These are phyloP conservation scores for Brachypteracias leptosomus DNA, from an alignment of 2,113 vertebrate species.

Conservation along the genomic window DNA sequence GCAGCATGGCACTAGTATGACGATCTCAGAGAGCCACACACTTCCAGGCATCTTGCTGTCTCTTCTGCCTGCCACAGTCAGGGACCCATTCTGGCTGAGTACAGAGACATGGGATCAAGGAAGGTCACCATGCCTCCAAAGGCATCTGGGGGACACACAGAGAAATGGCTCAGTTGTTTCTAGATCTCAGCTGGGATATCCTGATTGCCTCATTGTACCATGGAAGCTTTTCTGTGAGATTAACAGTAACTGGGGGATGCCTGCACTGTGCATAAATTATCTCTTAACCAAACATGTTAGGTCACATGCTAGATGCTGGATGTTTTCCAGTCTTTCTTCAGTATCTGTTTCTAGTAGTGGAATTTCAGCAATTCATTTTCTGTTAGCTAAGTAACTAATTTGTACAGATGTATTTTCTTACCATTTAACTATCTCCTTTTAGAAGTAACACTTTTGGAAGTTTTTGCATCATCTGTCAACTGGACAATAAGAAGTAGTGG, in stretches of 20 bases:
- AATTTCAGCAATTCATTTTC: not conserved
- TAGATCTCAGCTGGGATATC: not conserved
- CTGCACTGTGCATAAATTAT: not conserved
- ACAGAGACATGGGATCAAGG: not conserved
- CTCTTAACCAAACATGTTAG: not conserved
- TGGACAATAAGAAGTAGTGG: not conserved
- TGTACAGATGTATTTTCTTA: not conserved
- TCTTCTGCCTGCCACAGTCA: not conserved
- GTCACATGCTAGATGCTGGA: not conserved
- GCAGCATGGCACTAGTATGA: not conserved
- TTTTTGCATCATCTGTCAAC: not conserved
- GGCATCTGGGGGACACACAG: fast-evolving
- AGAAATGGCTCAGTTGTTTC: not conserved
- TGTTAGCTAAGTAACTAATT: no score
- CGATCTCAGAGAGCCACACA: not conserved
- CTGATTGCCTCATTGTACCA: not conserved
- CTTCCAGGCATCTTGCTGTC: not conserved
- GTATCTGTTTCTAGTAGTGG: not conserved
- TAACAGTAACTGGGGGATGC: not conserved
- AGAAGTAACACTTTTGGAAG: not conserved
- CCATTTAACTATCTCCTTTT: not conserved
- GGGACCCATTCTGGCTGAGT: not conserved
- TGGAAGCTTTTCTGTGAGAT: not conserved
- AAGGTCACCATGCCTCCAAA: not conserved
- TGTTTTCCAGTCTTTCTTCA: not conserved